Percentiles rank a stretch among this genome's conserved stretches.
Evolutionary conservation across 2,113 vertebrate genomes (phyloP).

Genomic region (Ciconia boyciana): DNA sequence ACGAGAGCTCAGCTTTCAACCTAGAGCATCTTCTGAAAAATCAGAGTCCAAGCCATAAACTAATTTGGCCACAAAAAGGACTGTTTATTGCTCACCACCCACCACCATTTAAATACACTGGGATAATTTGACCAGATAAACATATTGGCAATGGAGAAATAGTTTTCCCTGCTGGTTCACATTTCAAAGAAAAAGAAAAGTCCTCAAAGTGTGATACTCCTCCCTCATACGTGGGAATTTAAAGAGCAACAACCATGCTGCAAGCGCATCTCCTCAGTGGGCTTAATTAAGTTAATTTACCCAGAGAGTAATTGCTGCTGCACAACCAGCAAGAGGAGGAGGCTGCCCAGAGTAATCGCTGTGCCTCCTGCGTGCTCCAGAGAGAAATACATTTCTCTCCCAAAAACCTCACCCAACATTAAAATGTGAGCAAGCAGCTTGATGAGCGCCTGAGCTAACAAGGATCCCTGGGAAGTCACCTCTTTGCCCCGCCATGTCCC

Average conservation of each 20-base stretch:
- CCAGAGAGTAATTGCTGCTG: neutral
- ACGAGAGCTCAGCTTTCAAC: neutral
- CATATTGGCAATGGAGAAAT: neutral
- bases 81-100: neutral
- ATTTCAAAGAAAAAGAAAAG: neutral
- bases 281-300: neutral
- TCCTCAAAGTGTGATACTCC: neutral
- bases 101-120: neutral
- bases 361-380: neutral
- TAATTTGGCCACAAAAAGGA: neutral
- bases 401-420: neutral
- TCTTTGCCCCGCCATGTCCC: accelerated
- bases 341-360: neutral
- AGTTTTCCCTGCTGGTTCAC: neutral
- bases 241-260: neutral
- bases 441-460: neutral
- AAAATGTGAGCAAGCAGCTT: neutral
- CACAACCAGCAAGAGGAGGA: neutral
- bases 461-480: neutral
- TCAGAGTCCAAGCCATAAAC: neutral
- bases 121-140: neutral
- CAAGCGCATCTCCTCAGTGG: neutral
- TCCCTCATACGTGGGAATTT: neutral
- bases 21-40: neutral
- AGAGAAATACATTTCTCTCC: neutral